Evolutionary conservation across 2,888 invertebrate species (phyloP).

Genomic region (Agrypnus murinus): DNA sequence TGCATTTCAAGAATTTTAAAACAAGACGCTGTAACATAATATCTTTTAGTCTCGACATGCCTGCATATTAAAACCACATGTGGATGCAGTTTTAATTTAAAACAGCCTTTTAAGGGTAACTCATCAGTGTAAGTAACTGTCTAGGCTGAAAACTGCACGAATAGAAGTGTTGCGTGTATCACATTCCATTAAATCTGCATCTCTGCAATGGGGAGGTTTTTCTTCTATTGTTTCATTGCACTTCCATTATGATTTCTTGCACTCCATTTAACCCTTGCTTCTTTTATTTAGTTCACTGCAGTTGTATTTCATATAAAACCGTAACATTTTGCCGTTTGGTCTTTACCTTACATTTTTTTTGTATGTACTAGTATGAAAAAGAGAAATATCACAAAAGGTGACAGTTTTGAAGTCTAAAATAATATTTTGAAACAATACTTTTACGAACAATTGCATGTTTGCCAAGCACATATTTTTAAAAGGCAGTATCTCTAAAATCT

Average conservation of each 20-base stretch:
- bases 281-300: not conserved
- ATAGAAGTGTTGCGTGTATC: constrained; percentile 37
- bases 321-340: not conserved
- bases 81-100: constrained; percentile 56
- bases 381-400: no score
- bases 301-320: no score
- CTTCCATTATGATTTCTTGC: constrained; percentile 41
- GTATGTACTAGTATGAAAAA: no score
- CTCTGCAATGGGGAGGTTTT: not conserved
- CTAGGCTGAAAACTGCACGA: constrained; percentile 48
- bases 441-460: no score
- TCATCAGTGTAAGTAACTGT: constrained; percentile 57
- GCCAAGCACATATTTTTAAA: no score
- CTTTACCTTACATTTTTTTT: no score
- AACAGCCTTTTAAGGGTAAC: constrained; percentile 50
- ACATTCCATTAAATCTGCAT: constrained; percentile 40
- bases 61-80: constrained; percentile 58
- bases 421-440: no score
- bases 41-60: constrained; percentile 52
- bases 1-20: constrained; percentile 56
- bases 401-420: no score
- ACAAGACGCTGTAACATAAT: constrained; percentile 53
- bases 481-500: no score
- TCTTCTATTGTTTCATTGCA: constrained; percentile 28
- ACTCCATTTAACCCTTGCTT: constrained; percentile 40